A percentile compares a stretch with the other conserved stretches of the same genome.
phyloP scores from a whole-genome alignment of 2,113 vertebrate genomes.

The Perca flavescens region DNA sequence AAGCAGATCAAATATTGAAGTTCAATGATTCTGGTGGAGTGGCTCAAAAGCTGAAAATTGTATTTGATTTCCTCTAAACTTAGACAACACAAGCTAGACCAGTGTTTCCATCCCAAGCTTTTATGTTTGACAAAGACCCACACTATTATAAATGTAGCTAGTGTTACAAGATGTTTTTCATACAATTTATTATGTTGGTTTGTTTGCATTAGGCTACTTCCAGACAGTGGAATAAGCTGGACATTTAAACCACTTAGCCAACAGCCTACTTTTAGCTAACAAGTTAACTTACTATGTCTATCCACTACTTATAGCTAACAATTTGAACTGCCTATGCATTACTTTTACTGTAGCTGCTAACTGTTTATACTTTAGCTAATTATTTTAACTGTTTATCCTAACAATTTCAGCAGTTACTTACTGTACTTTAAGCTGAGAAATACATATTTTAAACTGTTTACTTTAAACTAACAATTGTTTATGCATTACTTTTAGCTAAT shows the following conservation, averaged over 20 bases:
- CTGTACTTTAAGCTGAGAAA: too few species aligned
- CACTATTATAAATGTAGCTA: background rate
- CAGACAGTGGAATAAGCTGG: background rate
- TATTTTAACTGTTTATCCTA: background rate
- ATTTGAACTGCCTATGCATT: background rate
- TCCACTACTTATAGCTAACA: background rate
- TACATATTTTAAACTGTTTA: background rate
- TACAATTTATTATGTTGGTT: background rate
- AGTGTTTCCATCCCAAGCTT: background rate
- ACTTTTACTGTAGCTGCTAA: background rate
- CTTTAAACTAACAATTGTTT: background rate
- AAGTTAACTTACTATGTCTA: background rate
- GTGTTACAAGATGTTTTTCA: background rate
- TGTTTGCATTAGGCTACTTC: background rate
- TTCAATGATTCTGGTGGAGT: background rate
- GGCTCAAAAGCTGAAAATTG: conserved; percentile 11
- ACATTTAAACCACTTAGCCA: background rate
- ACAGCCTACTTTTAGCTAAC: background rate
- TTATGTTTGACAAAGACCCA: background rate
- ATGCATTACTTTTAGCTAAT: background rate
- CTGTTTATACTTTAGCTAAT: background rate
- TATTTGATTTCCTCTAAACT: background rate
- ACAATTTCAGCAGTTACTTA: too few species aligned
- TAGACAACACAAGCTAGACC: background rate
- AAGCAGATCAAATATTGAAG: background rate